Evolutionary conservation across 2,888 invertebrate genomes (phyloP), one percentile per base, ranked within the genome.

Genomic region (Cyaniris semiargus): DNA sequence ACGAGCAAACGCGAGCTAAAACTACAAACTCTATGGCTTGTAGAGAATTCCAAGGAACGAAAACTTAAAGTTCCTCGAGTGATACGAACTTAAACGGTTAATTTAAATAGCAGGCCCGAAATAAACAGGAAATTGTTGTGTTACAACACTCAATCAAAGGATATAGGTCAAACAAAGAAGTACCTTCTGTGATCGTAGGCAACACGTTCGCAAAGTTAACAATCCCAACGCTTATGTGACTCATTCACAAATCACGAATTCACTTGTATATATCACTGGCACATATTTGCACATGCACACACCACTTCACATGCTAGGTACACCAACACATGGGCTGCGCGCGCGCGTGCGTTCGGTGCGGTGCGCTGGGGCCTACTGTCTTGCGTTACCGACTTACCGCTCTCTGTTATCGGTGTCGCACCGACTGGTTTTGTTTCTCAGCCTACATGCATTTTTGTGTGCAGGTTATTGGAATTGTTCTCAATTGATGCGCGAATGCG

Each of bases 141-240:
- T 44, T 44, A 21, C 8, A 60, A 23, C 60, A 23, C 21, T 58
- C 58, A 21, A 21, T 13, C 4, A 18, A 66, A 27, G 27, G 15
- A 66, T 66, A 66, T 66, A 15, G 66, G 66, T 66, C 66, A 66
- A 66, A 27, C 27, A 13, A 78, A 70, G 77, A 74, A 72, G 88
- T 90, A 94, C 94, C 94, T 93, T 94, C 94, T 80, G 93, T 90
- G 84, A 94, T 94, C 80, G 94, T 93, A 85, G 94, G 94, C 87
- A 94, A 88, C 89, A 92, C 93, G 93, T 92, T 93, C 88, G 93
- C 94, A 85, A 93, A 87, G 89, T 89, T 93, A 85, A 93, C 91
- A 87, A 93, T 93, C 84, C 93, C 93, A 86, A 92, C 94, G 89
- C 92, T 90, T 90, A 93, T 86, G 86, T 93, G 94, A 94, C 93